Conservation (phyloP, 2,888 invertebrate genomes). For the Alentia gelatinosa region DNA sequence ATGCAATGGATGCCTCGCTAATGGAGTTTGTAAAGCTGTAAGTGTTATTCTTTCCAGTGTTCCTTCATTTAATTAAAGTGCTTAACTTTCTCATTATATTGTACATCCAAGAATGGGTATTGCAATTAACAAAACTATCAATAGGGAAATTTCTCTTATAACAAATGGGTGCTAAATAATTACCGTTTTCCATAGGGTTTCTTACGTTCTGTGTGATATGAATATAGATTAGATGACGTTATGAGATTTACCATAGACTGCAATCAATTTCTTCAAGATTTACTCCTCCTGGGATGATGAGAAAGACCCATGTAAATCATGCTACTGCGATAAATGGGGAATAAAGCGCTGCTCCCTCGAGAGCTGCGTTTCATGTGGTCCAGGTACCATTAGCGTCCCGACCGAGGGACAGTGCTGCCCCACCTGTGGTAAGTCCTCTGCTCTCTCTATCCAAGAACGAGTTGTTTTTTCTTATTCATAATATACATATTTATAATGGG, state of each 20-base stretch:
- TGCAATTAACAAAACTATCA: no score
- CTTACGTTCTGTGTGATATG: no score
- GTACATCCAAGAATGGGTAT: no score
- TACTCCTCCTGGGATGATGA: neutral
- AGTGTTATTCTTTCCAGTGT: neutral
- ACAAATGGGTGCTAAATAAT: no score
- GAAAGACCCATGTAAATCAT: neutral
- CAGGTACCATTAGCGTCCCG: neutral
- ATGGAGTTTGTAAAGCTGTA: neutral
- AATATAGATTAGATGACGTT: no score
- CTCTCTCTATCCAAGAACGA: no score
- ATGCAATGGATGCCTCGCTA: neutral
- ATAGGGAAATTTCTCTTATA: no score
- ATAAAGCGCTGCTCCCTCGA: neutral
- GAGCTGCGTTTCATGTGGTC: neutral
- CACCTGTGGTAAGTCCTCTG: neutral
- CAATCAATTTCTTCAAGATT: neutral
- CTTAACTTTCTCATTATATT: no score
- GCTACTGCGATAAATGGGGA: conserved; percentile 19
- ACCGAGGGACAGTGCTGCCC: neutral
- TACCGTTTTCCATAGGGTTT: no score
- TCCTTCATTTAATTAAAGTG: no score
- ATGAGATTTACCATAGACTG: neutral
- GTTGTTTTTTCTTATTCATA: no score
- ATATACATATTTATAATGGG: no score